Percentiles rank a stretch among this genome's conserved stretches.
phyloP scores from a whole-genome alignment of 1,140 invertebrate species.

The Eumaeus atala region DNA sequence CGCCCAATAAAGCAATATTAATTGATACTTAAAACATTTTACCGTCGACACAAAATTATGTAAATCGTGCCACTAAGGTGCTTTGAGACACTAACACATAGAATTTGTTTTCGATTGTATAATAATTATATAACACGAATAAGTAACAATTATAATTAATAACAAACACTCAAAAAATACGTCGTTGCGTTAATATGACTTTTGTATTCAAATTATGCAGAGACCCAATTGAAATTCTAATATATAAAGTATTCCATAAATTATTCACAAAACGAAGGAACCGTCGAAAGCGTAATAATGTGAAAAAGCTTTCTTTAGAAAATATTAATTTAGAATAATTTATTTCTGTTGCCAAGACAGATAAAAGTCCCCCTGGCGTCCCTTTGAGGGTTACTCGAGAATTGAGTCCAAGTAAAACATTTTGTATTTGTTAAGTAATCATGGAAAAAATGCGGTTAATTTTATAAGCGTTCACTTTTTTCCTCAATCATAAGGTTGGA shows the following conservation, averaged over 20 bases:
- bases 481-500: neutral
- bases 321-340: constrained; percentile 59
- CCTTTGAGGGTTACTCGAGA: constrained; percentile 8
- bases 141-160: neutral
- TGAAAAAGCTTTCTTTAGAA: constrained; percentile 36
- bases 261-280: constrained; percentile 29
- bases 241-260: constrained; percentile 17
- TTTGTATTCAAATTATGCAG: constrained; percentile 1
- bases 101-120: neutral
- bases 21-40: constrained; percentile 1
- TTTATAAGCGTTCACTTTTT: constrained; percentile 6
- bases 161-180: neutral
- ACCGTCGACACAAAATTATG: neutral
- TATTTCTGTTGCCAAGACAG: constrained; percentile 43
- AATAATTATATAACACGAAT: neutral
- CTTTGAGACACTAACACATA: neutral
- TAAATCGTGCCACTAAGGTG: neutral
- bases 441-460: constrained; percentile 4
- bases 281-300: constrained; percentile 38
- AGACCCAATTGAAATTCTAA: constrained; percentile 8
- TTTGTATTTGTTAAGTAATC: constrained; percentile 17
- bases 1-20: neutral
- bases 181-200: neutral
- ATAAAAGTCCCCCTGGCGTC: constrained; percentile 36
- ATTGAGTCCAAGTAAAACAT: constrained; percentile 17